Conservation (phyloP, 1,140 invertebrate species). For the Drosophila melanica region DNA sequence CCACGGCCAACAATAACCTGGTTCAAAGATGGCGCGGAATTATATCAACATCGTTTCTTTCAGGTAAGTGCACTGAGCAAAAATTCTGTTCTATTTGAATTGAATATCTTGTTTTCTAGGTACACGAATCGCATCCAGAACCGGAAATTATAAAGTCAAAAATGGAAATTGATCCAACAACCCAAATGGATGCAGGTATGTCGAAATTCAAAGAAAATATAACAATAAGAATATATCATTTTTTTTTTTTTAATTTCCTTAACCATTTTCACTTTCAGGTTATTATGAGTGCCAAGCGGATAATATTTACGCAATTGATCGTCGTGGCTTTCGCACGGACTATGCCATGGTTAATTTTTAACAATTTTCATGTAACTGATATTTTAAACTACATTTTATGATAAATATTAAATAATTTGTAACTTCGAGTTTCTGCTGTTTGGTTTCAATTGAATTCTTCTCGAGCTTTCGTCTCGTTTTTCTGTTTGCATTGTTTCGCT, state of each 20-base stretch:
- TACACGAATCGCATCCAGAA: conserved; percentile 93
- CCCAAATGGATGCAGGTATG: conserved; percentile 94
- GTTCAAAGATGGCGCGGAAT: conserved; percentile 96
- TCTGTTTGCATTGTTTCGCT: neutral
- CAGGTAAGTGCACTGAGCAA: conserved; percentile 86
- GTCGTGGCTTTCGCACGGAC: conserved; percentile 94
- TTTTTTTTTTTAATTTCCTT: conserved; percentile 4
- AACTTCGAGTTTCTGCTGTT: conserved; percentile 32
- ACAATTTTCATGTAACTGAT: conserved; percentile 18
- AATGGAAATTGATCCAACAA: conserved; percentile 96
- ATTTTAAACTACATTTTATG: conserved; percentile 2
- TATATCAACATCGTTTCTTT: conserved; percentile 93
- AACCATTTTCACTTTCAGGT: conserved; percentile 43
- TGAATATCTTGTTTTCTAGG: conserved; percentile 85
- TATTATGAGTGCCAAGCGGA: conserved; percentile 95
- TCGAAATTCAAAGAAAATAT: neutral
- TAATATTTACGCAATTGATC: conserved; percentile 96
- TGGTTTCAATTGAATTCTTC: conserved; percentile 12
- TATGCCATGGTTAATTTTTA: conserved; percentile 85
- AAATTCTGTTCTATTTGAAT: neutral
- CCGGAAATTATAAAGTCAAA: conserved; percentile 94
- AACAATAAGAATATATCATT: conserved; percentile 49
- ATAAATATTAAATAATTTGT: conserved; percentile 37
- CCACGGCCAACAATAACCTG: conserved; percentile 95
- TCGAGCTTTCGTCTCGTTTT: conserved; percentile 47